phyloP scores from a whole-genome alignment of 2,113 vertebrate genomes.

The Pelmatolapia mariae region DNA sequence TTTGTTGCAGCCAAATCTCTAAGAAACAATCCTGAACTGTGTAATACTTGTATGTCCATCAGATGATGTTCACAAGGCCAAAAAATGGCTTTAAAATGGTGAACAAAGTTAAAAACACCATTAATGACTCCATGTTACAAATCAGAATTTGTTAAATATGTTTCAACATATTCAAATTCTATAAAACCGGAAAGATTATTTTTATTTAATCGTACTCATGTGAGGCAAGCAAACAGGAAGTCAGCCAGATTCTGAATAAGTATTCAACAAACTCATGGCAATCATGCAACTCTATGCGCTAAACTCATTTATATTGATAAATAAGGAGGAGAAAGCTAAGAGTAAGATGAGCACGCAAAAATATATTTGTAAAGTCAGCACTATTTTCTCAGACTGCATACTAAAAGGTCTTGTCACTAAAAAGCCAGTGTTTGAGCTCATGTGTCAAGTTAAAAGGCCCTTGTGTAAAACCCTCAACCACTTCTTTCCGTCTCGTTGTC shows the following conservation, averaged over 20 bases:
- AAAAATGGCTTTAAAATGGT: background rate
- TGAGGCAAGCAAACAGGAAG: background rate
- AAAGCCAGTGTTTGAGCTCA: background rate
- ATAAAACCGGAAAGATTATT: background rate
- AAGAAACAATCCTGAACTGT: background rate
- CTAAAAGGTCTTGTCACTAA: background rate
- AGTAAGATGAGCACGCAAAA: background rate
- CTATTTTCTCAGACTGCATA: background rate
- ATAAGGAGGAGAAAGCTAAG: background rate
- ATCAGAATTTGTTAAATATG: background rate
- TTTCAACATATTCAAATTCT: background rate
- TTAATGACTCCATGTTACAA: background rate
- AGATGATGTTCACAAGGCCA: background rate
- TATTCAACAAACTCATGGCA: background rate
- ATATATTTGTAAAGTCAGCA: background rate
- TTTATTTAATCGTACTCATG: background rate
- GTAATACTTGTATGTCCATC: background rate
- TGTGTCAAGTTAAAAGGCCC: conserved; percentile 20
- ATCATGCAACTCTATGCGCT: background rate
- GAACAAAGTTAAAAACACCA: background rate
- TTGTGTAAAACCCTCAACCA: background rate
- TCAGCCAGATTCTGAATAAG: background rate
- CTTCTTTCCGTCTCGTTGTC: background rate
- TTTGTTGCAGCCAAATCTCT: background rate
- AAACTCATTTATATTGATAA: background rate